Percentiles rank a stretch among this genome's conserved stretches.
Conservation (phyloP, 2,113 vertebrate species). For the Phycodurus eques region DNA sequence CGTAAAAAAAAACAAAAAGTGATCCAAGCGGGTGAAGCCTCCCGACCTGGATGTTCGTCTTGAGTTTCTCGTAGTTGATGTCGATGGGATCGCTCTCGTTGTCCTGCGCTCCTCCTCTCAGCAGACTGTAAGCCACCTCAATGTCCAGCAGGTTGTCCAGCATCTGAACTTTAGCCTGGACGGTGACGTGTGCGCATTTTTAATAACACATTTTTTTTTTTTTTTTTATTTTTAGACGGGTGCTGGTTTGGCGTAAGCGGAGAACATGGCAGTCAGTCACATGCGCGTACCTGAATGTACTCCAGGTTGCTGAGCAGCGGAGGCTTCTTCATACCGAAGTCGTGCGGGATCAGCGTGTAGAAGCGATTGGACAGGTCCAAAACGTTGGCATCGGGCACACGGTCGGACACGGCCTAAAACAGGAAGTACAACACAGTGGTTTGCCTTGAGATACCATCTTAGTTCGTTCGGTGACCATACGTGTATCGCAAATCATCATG, state of each 20-base stretch:
- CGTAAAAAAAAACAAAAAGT: background rate
- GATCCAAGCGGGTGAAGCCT: background rate
- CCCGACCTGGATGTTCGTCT: conserved; percentile 89
- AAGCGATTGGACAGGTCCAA: conserved; percentile 97
- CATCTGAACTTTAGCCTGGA: conserved; percentile 95
- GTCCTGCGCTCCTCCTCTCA: conserved; percentile 89
- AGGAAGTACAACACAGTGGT: background rate
- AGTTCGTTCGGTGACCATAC: no score
- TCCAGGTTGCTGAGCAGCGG: conserved; percentile 87
- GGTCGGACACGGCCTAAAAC: conserved; percentile 75
- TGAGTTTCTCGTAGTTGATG: conserved; percentile 96
- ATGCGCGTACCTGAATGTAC: conserved; percentile 84
- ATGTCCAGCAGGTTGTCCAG: conserved; percentile 97
- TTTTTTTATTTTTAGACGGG: no score
- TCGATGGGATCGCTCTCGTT: conserved; percentile 92
- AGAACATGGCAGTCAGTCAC: no score
- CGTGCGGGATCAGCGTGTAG: conserved; percentile 96
- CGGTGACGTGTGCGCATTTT: background rate
- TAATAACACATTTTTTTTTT: no score
- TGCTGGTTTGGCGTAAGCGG: background rate
- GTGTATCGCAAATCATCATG: no score
- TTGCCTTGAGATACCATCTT: no score
- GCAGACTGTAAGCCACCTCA: conserved; percentile 95
- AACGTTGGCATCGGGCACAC: conserved; percentile 81
- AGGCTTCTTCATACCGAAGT: conserved; percentile 99